Base-by-base conservation (phyloP, 2,888 invertebrate genomes). In the Euspilapteryx auroguttella region DNA sequence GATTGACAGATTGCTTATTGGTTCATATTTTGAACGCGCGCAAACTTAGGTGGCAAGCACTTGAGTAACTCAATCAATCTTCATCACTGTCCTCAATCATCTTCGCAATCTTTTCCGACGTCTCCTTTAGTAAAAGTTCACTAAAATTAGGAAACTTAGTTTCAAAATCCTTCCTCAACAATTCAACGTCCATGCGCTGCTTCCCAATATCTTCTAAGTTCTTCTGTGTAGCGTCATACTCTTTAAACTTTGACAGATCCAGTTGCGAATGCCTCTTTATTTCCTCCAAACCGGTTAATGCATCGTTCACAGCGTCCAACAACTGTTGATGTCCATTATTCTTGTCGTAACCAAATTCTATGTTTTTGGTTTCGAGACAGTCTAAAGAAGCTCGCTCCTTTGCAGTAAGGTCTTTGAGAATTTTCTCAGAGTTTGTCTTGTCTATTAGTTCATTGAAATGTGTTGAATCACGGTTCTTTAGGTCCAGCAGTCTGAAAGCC, bases 221-320 rank as follows among this genome's bases (percentile, higher is more conserved):
- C 0, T 22, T 34, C 12, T 62, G 42, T 0, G 59, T 47, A 3
- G 44, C 48, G 0, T 52, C 48, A 22, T 59, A 68, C 25, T 63
- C 57, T 21, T 50, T 45, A 17, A 65, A 62, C 31, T 64, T 69
- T 0, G 44, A 34, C 0, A 41, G 3, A 14, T 71, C 59, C 3
- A 75, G 34, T 2, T 63, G 52, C 0, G 65, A 73, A 32, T 65
- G 58, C 12, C 49, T 61, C 36, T 65, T 69, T 0, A 77, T 66
- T 10, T 59, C 44, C 14, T 61, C 61, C 2, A 77, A 36, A 0
- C 68, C 68, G 0, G 58, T 50, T 0, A 71, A 53, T 1, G 73
- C 64, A 24, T 75, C 69, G 1, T 54, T 59, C 0, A 77, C 65
- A 0, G 71, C 68, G 1, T 73, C 64, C 2, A 73, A 26, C 0